A percentile compares a stretch with the other conserved stretches of the same genome.
Conservation (phyloP, 2,888 invertebrate species). For the Meliscaeva auricollis region DNA sequence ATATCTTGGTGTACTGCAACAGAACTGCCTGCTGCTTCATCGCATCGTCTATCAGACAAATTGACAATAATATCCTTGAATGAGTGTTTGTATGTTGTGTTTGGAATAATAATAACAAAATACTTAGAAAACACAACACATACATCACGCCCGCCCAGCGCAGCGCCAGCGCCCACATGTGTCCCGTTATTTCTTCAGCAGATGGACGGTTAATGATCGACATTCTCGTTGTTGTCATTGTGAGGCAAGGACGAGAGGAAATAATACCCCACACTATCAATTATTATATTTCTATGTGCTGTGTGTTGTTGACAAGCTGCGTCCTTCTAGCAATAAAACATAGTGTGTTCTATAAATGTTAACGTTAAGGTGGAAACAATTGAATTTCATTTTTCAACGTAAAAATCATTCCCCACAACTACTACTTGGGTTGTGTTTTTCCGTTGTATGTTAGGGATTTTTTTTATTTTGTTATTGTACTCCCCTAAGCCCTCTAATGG, state of each 20-base stretch:
- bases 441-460: neutral
- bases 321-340: slow-evolving; percentile 35
- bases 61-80: slow-evolving; percentile 53
- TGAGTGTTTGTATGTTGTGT: neutral
- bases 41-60: slow-evolving; percentile 39
- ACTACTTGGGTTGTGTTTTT: neutral
- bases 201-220: slow-evolving; percentile 59
- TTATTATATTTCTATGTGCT: slow-evolving; percentile 34
- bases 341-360: slow-evolving; percentile 37
- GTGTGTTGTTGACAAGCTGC: slow-evolving; percentile 58
- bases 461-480: neutral
- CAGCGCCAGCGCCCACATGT: slow-evolving; percentile 16
- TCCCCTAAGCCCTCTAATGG: neutral
- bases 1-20: neutral
- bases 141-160: neutral
- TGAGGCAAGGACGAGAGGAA: slow-evolving; percentile 4
- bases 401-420: slow-evolving; percentile 20
- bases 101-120: slow-evolving; percentile 45
- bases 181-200: neutral
- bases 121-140: slow-evolving; percentile 46
- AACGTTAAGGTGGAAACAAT: slow-evolving; percentile 51
- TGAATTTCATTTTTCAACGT: slow-evolving; percentile 51
- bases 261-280: slow-evolving; percentile 23
- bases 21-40: neutral
- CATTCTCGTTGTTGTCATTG: slow-evolving; percentile 44